Conservation (phyloP, 1,140 invertebrate species). For the Metaphire vulgaris region DNA sequence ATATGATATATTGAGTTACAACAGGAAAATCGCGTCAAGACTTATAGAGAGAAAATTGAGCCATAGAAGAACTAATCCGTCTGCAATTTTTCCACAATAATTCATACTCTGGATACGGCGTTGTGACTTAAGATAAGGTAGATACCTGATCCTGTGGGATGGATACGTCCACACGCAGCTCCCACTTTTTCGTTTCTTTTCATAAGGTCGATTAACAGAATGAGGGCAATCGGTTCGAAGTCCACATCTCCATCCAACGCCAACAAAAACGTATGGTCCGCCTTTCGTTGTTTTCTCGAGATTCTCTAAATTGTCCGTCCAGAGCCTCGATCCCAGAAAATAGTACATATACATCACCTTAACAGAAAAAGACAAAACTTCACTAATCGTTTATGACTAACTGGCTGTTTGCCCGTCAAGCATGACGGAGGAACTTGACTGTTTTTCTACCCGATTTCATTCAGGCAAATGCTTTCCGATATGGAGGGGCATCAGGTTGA, state of each 20-base stretch:
- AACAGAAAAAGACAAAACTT: slow-evolving; percentile 10
- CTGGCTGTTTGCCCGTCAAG: no score
- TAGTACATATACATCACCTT: slow-evolving; percentile 65
- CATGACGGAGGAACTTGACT: no score
- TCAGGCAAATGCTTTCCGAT: no score
- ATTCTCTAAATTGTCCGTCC: background rate
- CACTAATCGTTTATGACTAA: no score
- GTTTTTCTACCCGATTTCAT: no score
- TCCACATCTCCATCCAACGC: slow-evolving; percentile 97
- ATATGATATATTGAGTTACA: no score
- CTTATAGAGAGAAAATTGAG: background rate
- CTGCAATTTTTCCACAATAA: background rate
- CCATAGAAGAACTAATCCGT: background rate
- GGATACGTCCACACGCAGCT: slow-evolving; percentile 94
- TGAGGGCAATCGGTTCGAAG: slow-evolving; percentile 91
- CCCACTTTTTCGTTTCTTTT: slow-evolving; percentile 98
- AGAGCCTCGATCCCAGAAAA: slow-evolving; percentile 58
- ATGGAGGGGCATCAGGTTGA: no score
- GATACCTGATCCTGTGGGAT: slow-evolving; percentile 75
- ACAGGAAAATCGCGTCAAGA: background rate
- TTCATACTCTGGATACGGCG: background rate
- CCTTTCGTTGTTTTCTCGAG: slow-evolving; percentile 44
- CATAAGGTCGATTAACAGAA: slow-evolving; percentile 92
- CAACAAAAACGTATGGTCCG: slow-evolving; percentile 95
- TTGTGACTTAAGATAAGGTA: background rate